Evolutionary conservation across 2,113 vertebrate genomes (phyloP).

Genomic region (Pristiophorus japonicus): DNA sequence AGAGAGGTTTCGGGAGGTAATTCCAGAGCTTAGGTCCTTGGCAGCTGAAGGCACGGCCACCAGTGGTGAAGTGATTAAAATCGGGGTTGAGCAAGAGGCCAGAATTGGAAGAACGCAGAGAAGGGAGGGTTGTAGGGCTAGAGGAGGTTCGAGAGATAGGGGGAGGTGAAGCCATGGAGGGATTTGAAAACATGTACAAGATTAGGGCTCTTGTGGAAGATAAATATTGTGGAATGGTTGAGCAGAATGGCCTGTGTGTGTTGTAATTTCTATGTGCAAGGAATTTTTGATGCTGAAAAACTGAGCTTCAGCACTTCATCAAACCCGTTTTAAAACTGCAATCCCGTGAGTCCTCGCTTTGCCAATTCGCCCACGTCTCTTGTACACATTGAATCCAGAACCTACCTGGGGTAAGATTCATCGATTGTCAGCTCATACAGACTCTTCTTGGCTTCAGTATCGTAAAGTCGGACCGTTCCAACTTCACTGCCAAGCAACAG

Average conservation of each 20-base stretch:
- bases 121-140: no score
- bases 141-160: no score
- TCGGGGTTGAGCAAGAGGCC: no score
- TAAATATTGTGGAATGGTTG: not conserved
- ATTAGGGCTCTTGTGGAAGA: not conserved
- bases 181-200: not conserved
- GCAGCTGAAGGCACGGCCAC: no score
- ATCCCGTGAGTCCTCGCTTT: not conserved
- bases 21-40: no score
- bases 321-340: not conserved
- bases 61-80: no score
- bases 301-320: not conserved
- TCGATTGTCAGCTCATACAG: constrained; percentile 88
- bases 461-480: constrained; percentile 85
- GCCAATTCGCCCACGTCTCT: not conserved
- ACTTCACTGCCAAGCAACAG: constrained; percentile 87
- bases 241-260: not conserved
- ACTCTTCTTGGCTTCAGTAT: constrained; percentile 94
- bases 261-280: not conserved
- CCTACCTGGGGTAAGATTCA: constrained; percentile 81
- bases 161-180: no score
- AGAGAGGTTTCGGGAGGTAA: no score
- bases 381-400: not conserved
- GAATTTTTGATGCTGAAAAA: not conserved
- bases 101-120: no score